Conservation (phyloP, 2,113 vertebrate genomes). For the Phaethon lepturus region DNA sequence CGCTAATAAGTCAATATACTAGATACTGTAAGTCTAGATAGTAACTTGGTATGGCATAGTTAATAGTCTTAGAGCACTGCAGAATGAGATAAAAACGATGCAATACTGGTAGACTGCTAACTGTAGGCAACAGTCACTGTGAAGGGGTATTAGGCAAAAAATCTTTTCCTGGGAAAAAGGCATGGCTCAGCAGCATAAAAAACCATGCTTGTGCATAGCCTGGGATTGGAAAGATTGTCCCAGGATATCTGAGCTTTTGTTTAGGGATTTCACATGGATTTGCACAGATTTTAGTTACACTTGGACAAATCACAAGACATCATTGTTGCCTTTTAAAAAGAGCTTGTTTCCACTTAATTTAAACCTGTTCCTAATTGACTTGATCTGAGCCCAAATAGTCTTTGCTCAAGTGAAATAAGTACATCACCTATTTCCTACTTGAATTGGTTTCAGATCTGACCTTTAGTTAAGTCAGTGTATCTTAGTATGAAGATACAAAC, state of each 20-base stretch:
- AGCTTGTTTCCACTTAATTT: slow-evolving; percentile 4
- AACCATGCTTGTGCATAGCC: not conserved
- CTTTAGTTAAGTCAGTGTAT: not conserved
- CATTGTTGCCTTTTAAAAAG: slow-evolving; percentile 1
- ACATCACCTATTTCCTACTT: not conserved
- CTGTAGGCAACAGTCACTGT: not conserved
- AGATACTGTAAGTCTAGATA: not conserved
- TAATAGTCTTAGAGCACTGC: not conserved
- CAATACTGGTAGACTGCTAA: not conserved
- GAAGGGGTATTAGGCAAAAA: not conserved
- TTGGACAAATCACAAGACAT: not conserved
- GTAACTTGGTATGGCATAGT: not conserved
- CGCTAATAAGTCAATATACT: not conserved
- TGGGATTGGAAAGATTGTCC: not conserved
- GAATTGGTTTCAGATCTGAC: slow-evolving; percentile 10
- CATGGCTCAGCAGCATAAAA: not conserved
- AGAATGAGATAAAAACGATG: not conserved
- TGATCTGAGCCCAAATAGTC: not conserved
- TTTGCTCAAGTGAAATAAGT: not conserved
- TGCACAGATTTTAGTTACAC: slow-evolving; percentile 1
- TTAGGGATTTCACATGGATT: slow-evolving; percentile 14
- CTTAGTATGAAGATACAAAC: not conserved
- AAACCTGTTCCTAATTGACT: slow-evolving; percentile 9
- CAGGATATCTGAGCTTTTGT: not conserved
- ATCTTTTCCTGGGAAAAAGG: not conserved